These are phyloP conservation scores for Parauchenoglanis punctatus DNA, from an alignment of 2,797 vertebrate genomes.

Conservation along the genomic window DNA sequence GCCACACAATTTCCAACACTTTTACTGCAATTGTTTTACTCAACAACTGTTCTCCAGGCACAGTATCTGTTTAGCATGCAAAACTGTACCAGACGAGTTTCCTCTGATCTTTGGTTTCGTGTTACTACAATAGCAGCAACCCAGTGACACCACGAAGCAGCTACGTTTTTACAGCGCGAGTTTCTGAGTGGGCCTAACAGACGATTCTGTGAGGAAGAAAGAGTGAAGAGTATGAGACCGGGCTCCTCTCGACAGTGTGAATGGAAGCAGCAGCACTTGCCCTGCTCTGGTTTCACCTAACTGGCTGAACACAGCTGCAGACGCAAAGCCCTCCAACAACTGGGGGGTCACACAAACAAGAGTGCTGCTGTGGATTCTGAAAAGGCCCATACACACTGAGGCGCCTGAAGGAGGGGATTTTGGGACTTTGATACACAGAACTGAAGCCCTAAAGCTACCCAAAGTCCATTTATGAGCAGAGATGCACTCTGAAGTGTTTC, in stretches of 20 bases:
- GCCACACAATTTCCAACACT: neutral
- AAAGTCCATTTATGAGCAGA: slow-evolving; percentile 43
- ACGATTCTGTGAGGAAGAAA: slow-evolving; percentile 36
- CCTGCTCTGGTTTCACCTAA: slow-evolving; percentile 80
- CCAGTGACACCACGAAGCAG: slow-evolving; percentile 1
- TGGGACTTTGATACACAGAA: slow-evolving; percentile 62
- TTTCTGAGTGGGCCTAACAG: slow-evolving; percentile 26
- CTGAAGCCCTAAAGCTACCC: slow-evolving; percentile 56
- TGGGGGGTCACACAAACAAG: slow-evolving; percentile 83
- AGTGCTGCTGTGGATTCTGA: slow-evolving; percentile 78
- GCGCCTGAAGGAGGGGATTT: slow-evolving; percentile 73
- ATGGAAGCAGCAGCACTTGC: slow-evolving; percentile 69
- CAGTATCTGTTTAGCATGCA: slow-evolving; percentile 24
- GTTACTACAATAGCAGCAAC: slow-evolving; percentile 26
- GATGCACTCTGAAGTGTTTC: slow-evolving; percentile 60
- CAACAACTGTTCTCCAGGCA: slow-evolving; percentile 8
- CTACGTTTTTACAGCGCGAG: slow-evolving; percentile 20
- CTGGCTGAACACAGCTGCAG: slow-evolving; percentile 87
- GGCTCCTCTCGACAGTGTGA: slow-evolving; percentile 62
- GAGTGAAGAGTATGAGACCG: slow-evolving; percentile 45
- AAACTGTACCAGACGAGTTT: neutral
- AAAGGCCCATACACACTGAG: slow-evolving; percentile 59
- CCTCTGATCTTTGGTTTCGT: slow-evolving; percentile 21
- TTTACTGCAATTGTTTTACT: neutral
- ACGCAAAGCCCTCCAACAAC: slow-evolving; percentile 77